Conservation (phyloP, 2,888 invertebrate genomes). For the Timema cristinae region DNA sequence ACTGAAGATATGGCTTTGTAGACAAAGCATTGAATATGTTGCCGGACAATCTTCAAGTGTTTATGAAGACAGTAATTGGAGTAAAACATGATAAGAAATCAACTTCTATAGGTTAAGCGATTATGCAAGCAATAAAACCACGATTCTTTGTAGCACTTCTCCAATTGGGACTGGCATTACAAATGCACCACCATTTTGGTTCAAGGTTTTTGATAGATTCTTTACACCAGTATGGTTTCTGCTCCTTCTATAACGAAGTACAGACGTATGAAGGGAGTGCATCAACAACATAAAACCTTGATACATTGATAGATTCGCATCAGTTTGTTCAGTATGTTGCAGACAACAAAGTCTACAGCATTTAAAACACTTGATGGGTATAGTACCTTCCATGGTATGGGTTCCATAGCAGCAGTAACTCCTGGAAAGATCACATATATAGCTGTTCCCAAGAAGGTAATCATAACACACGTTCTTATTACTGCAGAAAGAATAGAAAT, state of each 20-base stretch:
- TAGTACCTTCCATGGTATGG: conserved; percentile 7
- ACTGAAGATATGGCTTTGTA: no score
- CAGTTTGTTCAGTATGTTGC: conserved; percentile 12
- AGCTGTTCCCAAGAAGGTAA: no score
- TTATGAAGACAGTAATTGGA: neutral
- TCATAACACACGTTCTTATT: no score
- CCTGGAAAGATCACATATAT: no score
- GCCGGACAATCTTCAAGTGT: neutral
- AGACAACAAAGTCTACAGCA: neutral
- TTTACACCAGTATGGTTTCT: no score
- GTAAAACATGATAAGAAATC: neutral
- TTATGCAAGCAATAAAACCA: conserved; percentile 6
- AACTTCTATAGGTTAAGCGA: neutral
- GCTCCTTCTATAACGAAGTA: no score
- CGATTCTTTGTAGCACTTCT: neutral
- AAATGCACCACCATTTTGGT: conserved; percentile 2
- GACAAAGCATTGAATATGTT: no score
- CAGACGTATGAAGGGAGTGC: no score
- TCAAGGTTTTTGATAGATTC: no score
- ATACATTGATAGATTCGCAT: neutral
- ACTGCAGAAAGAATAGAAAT: no score
- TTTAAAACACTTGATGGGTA: conserved; percentile 5
- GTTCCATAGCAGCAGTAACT: conserved; percentile 1
- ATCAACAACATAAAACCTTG: no score
- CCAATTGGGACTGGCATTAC: conserved; percentile 6